Evolutionary conservation across 2,888 invertebrate species (phyloP).

Genomic region (Dexiosoma caninum): DNA sequence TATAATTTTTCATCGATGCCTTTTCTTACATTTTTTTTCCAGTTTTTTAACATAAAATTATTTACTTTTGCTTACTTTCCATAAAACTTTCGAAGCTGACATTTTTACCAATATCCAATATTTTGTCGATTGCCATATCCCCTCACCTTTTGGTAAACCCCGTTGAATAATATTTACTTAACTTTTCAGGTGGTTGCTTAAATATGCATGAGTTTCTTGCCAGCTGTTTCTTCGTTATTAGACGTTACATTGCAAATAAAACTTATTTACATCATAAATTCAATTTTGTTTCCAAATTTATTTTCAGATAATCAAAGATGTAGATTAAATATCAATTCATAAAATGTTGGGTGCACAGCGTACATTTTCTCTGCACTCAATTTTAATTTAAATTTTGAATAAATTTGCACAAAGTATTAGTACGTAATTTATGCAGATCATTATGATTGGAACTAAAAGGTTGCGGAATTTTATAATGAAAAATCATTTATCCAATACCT

Average conservation of each 20-base stretch:
- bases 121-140: too few species aligned
- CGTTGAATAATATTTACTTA: neutral
- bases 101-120: too few species aligned
- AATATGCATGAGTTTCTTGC: conserved; percentile 51
- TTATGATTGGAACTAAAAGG: conserved; percentile 29
- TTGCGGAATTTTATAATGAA: conserved; percentile 8
- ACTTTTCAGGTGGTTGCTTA: conserved; percentile 37
- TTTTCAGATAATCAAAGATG: conserved; percentile 61
- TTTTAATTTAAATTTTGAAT: conserved; percentile 50
- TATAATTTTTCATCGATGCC: too few species aligned
- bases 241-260: conserved; percentile 47
- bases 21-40: too few species aligned
- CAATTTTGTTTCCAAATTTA: conserved; percentile 57
- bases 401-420: conserved; percentile 43
- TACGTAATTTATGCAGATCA: conserved; percentile 48
- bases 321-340: conserved; percentile 63
- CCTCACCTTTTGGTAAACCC: neutral
- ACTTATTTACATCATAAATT: conserved; percentile 61
- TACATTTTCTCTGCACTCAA: neutral
- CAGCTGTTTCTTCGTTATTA: conserved; percentile 6
- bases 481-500: neutral
- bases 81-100: too few species aligned
- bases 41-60: too few species aligned
- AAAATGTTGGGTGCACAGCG: conserved; percentile 39
- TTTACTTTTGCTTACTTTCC: too few species aligned